phyloP scores from a whole-genome alignment of 2,888 invertebrate species.

The Chymomyza procnemis region DNA sequence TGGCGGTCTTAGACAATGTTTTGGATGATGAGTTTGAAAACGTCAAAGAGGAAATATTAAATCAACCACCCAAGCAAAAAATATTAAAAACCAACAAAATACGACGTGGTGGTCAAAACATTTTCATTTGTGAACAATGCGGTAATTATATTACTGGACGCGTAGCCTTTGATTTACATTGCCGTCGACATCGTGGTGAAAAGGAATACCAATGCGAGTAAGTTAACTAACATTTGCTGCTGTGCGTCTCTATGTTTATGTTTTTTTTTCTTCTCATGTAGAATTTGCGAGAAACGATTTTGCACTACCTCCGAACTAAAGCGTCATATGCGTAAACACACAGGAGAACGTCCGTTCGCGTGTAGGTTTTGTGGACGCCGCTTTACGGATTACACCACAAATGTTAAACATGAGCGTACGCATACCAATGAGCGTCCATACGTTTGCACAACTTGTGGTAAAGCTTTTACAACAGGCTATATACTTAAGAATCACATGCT shows the following conservation, averaged over 20 bases:
- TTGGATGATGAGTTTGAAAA: constrained; percentile 60
- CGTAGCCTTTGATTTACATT: constrained; percentile 63
- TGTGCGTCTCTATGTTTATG: neutral
- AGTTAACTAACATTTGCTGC: constrained; percentile 14
- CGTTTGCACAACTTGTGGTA: constrained; percentile 62
- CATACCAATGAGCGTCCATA: constrained; percentile 72
- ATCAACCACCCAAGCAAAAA: constrained; percentile 42
- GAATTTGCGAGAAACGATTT: constrained; percentile 61
- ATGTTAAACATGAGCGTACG: constrained; percentile 64
- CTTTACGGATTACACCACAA: constrained; percentile 59
- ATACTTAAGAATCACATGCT: constrained; percentile 64
- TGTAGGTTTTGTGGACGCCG: constrained; percentile 65
- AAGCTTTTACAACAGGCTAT: constrained; percentile 65
- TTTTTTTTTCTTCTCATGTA: constrained; percentile 9
- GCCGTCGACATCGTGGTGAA: constrained; percentile 65
- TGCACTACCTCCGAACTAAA: constrained; percentile 65
- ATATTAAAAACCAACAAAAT: constrained; percentile 7
- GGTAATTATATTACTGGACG: constrained; percentile 64
- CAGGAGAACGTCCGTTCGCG: constrained; percentile 62
- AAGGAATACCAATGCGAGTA: constrained; percentile 65
- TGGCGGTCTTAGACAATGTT: constrained; percentile 57
- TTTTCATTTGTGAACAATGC: constrained; percentile 62
- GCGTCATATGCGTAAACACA: constrained; percentile 65
- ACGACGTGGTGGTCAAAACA: constrained; percentile 52
- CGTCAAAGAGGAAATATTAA: constrained; percentile 52